phyloP scores from a whole-genome alignment of 2,888 invertebrate species.

The Petrophora chlorosata region DNA sequence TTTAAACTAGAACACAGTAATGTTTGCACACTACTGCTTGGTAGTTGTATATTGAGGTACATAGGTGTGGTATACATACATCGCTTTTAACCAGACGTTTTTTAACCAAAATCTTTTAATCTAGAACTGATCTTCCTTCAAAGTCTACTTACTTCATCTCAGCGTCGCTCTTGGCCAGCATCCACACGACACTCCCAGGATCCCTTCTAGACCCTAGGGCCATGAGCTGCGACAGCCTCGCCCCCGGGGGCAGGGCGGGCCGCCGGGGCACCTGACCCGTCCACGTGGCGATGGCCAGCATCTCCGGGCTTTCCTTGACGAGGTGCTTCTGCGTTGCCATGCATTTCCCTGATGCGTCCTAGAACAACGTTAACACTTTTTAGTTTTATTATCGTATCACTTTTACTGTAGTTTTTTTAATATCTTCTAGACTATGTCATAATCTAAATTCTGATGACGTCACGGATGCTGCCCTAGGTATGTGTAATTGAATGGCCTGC shows the following conservation, averaged over 20 bases:
- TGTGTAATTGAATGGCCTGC: too few species aligned
- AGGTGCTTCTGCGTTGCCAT: constrained; percentile 81
- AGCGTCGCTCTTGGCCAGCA: constrained; percentile 89
- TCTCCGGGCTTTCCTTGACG: constrained; percentile 91
- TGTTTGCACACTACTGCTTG: too few species aligned
- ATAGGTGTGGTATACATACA: too few species aligned
- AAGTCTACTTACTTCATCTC: constrained; percentile 88
- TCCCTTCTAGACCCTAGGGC: constrained; percentile 88
- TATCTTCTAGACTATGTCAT: too few species aligned
- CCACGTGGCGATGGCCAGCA: constrained; percentile 92
- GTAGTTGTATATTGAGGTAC: too few species aligned
- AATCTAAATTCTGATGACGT: too few species aligned
- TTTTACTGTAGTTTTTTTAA: too few species aligned
- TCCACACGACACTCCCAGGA: constrained; percentile 90
- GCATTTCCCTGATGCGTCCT: constrained; percentile 80
- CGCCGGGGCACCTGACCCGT: constrained; percentile 90
- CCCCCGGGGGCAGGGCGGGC: constrained; percentile 88
- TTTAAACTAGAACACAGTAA: too few species aligned
- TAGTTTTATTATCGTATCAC: too few species aligned
- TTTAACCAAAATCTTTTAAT: background rate
- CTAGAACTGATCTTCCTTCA: too few species aligned
- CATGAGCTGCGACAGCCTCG: constrained; percentile 88
- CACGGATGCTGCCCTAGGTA: too few species aligned
- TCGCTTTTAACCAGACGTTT: too few species aligned
- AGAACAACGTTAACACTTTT: constrained; percentile 3